These are phyloP conservation scores for Pangasius macronema DNA, from an alignment of 2,797 vertebrate species.

Conservation along the genomic window DNA sequence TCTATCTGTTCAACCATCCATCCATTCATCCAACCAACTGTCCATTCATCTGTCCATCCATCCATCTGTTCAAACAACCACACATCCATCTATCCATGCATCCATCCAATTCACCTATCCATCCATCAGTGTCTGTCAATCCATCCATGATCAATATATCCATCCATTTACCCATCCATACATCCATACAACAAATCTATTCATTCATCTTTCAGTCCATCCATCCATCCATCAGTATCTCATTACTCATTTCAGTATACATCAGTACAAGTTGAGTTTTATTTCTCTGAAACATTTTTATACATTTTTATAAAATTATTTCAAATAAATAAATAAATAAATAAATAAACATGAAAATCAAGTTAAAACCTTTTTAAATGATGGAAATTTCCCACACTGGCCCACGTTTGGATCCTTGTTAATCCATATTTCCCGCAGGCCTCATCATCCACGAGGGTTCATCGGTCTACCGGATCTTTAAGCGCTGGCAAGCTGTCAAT, in stretches of 20 bases:
- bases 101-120: not conserved
- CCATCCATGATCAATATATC: not conserved
- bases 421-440: slow-evolving; percentile 68
- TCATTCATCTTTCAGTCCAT: not conserved
- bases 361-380: slow-evolving; percentile 3
- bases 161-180: not conserved
- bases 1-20: not conserved
- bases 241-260: not conserved
- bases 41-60: not conserved
- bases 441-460: slow-evolving; percentile 93
- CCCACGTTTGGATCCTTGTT: not conserved
- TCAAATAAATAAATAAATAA: not conserved
- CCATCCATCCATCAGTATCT: no score
- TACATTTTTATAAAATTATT: not conserved
- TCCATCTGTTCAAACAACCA: not conserved
- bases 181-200: not conserved
- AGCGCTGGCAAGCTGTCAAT: slow-evolving; percentile 94
- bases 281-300: not conserved
- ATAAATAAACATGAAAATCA: not conserved
- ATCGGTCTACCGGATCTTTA: slow-evolving; percentile 92
- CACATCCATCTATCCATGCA: not conserved
- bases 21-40: not conserved
- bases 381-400: not conserved
- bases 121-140: not conserved
- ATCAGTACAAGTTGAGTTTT: not conserved